Base-by-base conservation (phyloP, 1,140 invertebrate genomes). In the Plodia interpunctella region DNA sequence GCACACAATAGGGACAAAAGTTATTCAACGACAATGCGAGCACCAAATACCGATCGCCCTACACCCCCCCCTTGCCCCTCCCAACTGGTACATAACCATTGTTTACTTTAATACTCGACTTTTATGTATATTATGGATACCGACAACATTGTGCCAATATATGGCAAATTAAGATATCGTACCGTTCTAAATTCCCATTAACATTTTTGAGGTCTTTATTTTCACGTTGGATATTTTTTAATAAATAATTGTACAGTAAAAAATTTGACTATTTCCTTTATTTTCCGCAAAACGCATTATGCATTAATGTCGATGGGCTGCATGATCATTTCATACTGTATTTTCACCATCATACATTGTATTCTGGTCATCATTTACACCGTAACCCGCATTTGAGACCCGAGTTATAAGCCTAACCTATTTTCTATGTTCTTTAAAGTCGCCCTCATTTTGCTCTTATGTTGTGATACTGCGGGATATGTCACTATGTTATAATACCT, bases 1-100 rank as follows among this genome's bases (percentile, higher is more conserved):
- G 51, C 51, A 25, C 21, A 53, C 51, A 53, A 53, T 53, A 53
- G 51, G 51, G 51, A 53, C 90, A 90, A 90, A 90, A 90, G 88
- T 90, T 90, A 87, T 88, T 86, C 87, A 83, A 85, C 90, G 84
- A 90, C 90, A 90, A 90, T 90, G 86, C 87, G 84, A 87, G 80
- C 86, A 87, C 88, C 89, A 90, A 90, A 90, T 90, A 90, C 87
- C 90, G 85, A 87, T 86, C 86, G 81, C 63, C 78, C 77, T 68
- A 51, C 66, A 78, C 80, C 75, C 66, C 78, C 80, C 75, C 76
- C 65, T 66, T 59, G 59, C 63, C 73, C 73, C 69, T 64, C 70
- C 68, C 52, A 68, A 66, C 72, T 72, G 72, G 70, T 80, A 76
- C 74, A 80, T 79, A 81, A 78, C 83, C 80, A 84, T 88, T 87